Base-by-base conservation (phyloP, 2,113 vertebrate species). In the Heterocephalus glaber region DNA sequence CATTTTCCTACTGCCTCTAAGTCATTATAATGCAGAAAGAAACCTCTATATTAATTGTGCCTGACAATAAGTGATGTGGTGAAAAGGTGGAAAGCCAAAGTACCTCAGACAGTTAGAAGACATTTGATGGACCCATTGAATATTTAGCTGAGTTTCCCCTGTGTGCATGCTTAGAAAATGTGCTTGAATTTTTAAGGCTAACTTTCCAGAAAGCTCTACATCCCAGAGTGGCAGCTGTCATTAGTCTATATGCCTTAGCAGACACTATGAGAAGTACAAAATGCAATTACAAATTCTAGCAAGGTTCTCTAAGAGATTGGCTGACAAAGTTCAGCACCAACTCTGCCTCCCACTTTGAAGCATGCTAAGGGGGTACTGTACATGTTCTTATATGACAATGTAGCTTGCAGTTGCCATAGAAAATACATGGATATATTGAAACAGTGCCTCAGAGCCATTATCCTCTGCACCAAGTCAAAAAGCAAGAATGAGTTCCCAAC, bases 131-230 rank as follows among this genome's bases (percentile, higher is more conserved):
- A 63, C 56, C n/a, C 68, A 66, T 1, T 82, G 81, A 95, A 52
- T 82, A 94, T 87, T 95, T 63, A 83, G 41, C 68, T 74, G 58
- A 60, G 38, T 83, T 94, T 54, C 58, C 70, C 76, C 47, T 41
- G 14, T 66, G 28, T 47, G 1, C 1, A 58, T 58, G 56, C 70
- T 68, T 77, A 79, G 60, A 26, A 93, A 88, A 88, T 76, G 44
- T 85, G 47, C 49, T 93, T 61, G 12, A 60, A 74, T 79, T 61
- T 80, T 49, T 74, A 83, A 95, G 47, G 35, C 19, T 87, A 44
- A 58, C 65, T 86, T 33, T 88, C 72, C 68, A 47, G 16, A 94
- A 96, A 86, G n/a, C 35, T 85, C 60, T 92, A 60, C 16, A 85
- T 16, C 22, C 10, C 12, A 63, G 52, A 95, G 7, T 54, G 81